These are phyloP conservation scores for Caenorhabditis afra DNA, from an alignment of 2,888 invertebrate genomes.

Conservation along the genomic window DNA sequence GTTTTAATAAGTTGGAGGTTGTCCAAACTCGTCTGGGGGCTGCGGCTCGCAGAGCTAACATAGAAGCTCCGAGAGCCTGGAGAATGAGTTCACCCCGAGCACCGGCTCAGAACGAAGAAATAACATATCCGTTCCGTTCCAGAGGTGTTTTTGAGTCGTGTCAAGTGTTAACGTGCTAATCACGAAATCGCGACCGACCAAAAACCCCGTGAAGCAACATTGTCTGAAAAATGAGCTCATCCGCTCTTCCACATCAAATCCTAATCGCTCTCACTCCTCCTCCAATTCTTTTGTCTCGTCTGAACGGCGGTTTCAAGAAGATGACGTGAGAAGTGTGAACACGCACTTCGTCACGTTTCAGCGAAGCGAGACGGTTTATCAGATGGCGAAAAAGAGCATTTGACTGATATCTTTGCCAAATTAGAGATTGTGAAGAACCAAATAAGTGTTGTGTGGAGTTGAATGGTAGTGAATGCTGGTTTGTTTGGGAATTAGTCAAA, in stretches of 20 bases:
- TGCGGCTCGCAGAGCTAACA: neutral
- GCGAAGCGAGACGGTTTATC: constrained; percentile 9
- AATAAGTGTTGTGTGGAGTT: no score
- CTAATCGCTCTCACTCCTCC: no score
- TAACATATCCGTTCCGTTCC: neutral
- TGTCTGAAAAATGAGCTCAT: neutral
- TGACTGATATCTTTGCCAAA: neutral
- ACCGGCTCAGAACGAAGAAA: neutral
- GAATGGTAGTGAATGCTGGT: constrained; percentile 28
- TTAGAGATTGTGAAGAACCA: neutral
- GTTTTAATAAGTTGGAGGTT: constrained; percentile 48
- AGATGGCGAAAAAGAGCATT: neutral
- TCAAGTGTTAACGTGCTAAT: neutral
- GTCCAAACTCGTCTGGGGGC: constrained; percentile 24
- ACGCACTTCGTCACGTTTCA: constrained; percentile 2
- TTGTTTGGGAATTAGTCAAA: no score
- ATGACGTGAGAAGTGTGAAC: neutral
- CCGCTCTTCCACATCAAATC: neutral
- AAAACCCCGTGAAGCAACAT: neutral
- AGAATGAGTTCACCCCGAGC: neutral
- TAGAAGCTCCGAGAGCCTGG: neutral
- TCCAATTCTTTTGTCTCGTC: neutral
- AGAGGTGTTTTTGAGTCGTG: neutral
- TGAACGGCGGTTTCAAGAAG: neutral
- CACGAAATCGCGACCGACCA: neutral